Evolutionary conservation across 2,888 invertebrate species (phyloP).

Genomic region (Microdon myrmicae): DNA sequence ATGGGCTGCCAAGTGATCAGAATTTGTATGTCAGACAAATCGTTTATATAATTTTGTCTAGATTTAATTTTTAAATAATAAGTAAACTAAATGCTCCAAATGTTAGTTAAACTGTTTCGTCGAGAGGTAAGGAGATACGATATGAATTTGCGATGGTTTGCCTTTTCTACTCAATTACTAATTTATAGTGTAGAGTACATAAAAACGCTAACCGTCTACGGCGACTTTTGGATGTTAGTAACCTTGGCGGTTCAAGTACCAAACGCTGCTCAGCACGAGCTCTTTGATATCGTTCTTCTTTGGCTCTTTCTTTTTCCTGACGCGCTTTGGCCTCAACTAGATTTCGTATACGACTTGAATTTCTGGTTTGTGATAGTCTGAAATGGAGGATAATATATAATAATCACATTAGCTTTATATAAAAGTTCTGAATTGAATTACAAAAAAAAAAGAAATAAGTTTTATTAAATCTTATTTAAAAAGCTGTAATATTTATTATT

Average conservation of each 20-base stretch:
- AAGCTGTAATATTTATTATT: neutral
- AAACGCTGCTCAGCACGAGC: slow-evolving; percentile 54
- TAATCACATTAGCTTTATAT: too few species aligned
- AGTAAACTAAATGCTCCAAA: slow-evolving; percentile 41
- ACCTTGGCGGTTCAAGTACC: slow-evolving; percentile 56
- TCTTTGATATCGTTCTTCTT: slow-evolving; percentile 61
- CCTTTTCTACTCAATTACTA: slow-evolving; percentile 36
- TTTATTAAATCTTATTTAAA: neutral
- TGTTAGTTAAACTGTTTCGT: slow-evolving; percentile 41
- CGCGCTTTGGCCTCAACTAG: slow-evolving; percentile 63
- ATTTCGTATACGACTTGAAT: slow-evolving; percentile 64
- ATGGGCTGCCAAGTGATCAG: slow-evolving; percentile 23
- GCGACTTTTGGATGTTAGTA: slow-evolving; percentile 60
- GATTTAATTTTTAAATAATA: slow-evolving; percentile 41
- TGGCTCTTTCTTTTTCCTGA: slow-evolving; percentile 68
- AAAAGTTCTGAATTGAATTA: neutral
- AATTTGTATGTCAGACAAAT: slow-evolving; percentile 48
- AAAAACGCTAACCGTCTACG: slow-evolving; percentile 68
- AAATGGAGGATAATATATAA: slow-evolving; percentile 24
- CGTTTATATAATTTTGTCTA: slow-evolving; percentile 26
- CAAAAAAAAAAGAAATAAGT: neutral
- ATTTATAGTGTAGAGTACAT: slow-evolving; percentile 33
- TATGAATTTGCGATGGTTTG: slow-evolving; percentile 26
- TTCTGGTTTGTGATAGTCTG: slow-evolving; percentile 65
- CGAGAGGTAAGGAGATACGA: slow-evolving; percentile 33